Evolutionary conservation across 2,113 vertebrate genomes (phyloP).

Genomic region (Pelobates fuscus): DNA sequence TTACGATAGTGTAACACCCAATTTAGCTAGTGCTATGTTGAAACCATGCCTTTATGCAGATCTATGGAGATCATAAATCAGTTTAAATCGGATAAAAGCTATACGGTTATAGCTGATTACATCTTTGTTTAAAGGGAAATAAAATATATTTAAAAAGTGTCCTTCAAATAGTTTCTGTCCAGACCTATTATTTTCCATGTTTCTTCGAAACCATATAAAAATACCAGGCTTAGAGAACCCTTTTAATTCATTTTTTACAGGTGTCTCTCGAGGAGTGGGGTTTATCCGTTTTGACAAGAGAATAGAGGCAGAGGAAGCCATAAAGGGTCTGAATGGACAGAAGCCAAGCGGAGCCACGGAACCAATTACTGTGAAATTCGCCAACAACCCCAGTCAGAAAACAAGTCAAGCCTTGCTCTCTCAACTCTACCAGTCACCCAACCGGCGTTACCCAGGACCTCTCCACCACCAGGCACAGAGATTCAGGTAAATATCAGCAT

Average conservation of each 20-base stretch:
- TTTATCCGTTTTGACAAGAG: slow-evolving; percentile 99
- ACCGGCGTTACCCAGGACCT: slow-evolving; percentile 95
- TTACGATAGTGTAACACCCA: too few species aligned
- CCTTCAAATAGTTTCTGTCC: too few species aligned
- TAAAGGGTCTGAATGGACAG: slow-evolving; percentile 99
- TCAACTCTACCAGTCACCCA: slow-evolving; percentile 98
- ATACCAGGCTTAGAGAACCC: too few species aligned
- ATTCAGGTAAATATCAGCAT: slow-evolving; percentile 88
- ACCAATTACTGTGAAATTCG: slow-evolving; percentile 99
- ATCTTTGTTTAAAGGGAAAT: too few species aligned
- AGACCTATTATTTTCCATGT: too few species aligned
- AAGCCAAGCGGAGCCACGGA: slow-evolving; percentile 97
- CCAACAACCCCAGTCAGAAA: slow-evolving; percentile 99
- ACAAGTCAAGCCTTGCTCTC: slow-evolving; percentile 99
- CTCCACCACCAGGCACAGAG: slow-evolving; percentile 99
- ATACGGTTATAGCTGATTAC: too few species aligned
- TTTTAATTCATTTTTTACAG: slow-evolving; percentile 63
- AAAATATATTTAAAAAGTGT: too few species aligned
- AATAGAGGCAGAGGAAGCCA: slow-evolving; percentile 99
- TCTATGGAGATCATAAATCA: too few species aligned
- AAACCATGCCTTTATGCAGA: too few species aligned
- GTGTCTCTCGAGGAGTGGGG: slow-evolving; percentile 97
- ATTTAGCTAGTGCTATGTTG: too few species aligned
- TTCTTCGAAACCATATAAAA: too few species aligned
- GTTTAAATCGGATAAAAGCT: too few species aligned